Conservation (phyloP, 2,888 invertebrate genomes). For the Caenorhabditis drosophilae region DNA sequence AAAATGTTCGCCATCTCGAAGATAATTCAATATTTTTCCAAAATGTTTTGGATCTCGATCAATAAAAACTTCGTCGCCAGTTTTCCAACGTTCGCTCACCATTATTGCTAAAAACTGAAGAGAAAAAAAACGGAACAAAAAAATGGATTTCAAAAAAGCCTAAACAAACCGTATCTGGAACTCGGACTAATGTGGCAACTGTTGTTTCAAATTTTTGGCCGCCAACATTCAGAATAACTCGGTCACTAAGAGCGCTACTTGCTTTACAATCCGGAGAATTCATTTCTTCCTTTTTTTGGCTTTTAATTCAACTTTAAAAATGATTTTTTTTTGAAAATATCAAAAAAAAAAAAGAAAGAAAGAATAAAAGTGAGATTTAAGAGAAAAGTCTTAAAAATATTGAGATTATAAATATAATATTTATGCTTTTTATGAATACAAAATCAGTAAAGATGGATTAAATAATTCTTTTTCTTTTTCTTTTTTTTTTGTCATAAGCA, state of each 20-base stretch:
- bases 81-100: slow-evolving; percentile 54
- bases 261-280: too few species aligned
- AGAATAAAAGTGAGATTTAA: too few species aligned
- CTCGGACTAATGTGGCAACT: slow-evolving; percentile 44
- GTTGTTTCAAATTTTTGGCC: slow-evolving; percentile 59
- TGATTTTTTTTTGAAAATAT: too few species aligned
- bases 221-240: slow-evolving; percentile 58
- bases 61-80: slow-evolving; percentile 54
- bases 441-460: too few species aligned
- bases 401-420: too few species aligned
- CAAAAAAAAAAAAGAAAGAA: too few species aligned
- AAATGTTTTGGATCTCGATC: slow-evolving; percentile 61
- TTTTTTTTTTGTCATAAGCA: too few species aligned
- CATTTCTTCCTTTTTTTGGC: too few species aligned
- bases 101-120: slow-evolving; percentile 53
- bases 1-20: slow-evolving; percentile 54
- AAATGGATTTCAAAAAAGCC: not conserved
- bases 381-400: too few species aligned
- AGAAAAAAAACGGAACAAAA: not conserved
- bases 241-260: slow-evolving; percentile 27
- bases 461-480: too few species aligned
- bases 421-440: too few species aligned
- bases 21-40: slow-evolving; percentile 54
- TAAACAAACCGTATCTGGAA: slow-evolving; percentile 38
- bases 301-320: too few species aligned